phyloP scores from a whole-genome alignment of 2,888 invertebrate species.

The Aphodius sticticus region DNA sequence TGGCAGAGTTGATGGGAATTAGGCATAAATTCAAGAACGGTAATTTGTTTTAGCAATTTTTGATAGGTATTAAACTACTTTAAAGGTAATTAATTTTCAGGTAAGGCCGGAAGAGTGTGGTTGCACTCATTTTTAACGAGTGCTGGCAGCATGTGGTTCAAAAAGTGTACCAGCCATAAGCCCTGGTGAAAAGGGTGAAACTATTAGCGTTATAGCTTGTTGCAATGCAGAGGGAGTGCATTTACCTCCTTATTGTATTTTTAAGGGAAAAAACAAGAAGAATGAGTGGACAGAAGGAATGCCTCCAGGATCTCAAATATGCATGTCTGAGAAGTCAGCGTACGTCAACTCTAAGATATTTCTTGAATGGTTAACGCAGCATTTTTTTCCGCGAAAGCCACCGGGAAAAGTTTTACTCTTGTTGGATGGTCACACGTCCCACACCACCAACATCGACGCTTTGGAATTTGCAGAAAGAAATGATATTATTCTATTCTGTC shows the following conservation, averaged over 20 bases:
- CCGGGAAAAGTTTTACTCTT: constrained; percentile 46
- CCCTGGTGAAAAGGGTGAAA: constrained; percentile 50
- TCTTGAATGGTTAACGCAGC: constrained; percentile 42
- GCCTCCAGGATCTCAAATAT: constrained; percentile 43
- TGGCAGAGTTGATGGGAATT: too few species aligned
- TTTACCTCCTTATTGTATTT: constrained; percentile 47
- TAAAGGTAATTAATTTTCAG: too few species aligned
- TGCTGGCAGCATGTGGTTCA: too few species aligned
- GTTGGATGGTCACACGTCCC: constrained; percentile 50
- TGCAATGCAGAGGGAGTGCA: constrained; percentile 53
- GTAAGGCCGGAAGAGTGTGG: constrained; percentile 40
- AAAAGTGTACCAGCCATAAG: constrained; percentile 43
- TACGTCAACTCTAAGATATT: constrained; percentile 45
- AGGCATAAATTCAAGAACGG: too few species aligned
- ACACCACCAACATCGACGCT: constrained; percentile 41
- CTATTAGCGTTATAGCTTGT: constrained; percentile 50
- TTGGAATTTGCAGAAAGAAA: too few species aligned
- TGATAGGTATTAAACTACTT: too few species aligned
- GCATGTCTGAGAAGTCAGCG: constrained; percentile 46
- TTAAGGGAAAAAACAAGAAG: constrained; percentile 49
- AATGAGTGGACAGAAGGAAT: constrained; percentile 45
- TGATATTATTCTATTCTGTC: too few species aligned
- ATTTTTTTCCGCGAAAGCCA: constrained; percentile 49
- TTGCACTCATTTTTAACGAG: neutral
- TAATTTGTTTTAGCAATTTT: too few species aligned